Conservation (phyloP, 2,888 invertebrate genomes). For the Hypomecis atomaria region DNA sequence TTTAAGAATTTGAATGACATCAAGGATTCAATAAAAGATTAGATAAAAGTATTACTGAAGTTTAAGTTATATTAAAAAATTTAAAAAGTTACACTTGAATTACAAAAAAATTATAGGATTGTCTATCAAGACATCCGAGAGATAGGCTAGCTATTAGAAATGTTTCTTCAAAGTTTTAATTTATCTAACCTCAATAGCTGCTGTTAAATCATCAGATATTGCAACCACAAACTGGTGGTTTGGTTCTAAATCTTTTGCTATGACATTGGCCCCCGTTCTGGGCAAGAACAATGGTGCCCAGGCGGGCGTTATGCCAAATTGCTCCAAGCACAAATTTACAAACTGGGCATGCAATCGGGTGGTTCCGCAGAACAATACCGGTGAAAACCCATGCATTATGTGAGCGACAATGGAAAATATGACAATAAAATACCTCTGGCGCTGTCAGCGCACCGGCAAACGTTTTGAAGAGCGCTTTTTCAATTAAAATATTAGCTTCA, state of each 20-base stretch:
- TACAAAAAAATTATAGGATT: no score
- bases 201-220: neutral
- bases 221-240: constrained; percentile 28
- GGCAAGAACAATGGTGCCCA: constrained; percentile 54
- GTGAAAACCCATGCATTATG: constrained; percentile 51
- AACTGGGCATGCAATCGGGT: constrained; percentile 55
- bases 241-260: constrained; percentile 47
- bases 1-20: no score
- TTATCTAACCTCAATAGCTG: neutral
- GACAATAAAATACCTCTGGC: constrained; percentile 40
- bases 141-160: no score
- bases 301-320: constrained; percentile 69
- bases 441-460: constrained; percentile 16
- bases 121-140: no score
- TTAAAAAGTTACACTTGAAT: no score
- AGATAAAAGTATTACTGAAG: no score
- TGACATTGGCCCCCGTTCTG: constrained; percentile 50
- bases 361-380: constrained; percentile 51
- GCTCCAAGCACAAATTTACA: constrained; percentile 62
- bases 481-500: constrained; percentile 30
- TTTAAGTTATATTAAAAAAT: no score
- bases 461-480: constrained; percentile 23
- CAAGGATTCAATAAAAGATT: no score
- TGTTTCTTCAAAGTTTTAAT: neutral
- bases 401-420: constrained; percentile 50